These are phyloP conservation scores for Brachyptera putata DNA, from an alignment of 2,888 invertebrate species.

Conservation along the genomic window DNA sequence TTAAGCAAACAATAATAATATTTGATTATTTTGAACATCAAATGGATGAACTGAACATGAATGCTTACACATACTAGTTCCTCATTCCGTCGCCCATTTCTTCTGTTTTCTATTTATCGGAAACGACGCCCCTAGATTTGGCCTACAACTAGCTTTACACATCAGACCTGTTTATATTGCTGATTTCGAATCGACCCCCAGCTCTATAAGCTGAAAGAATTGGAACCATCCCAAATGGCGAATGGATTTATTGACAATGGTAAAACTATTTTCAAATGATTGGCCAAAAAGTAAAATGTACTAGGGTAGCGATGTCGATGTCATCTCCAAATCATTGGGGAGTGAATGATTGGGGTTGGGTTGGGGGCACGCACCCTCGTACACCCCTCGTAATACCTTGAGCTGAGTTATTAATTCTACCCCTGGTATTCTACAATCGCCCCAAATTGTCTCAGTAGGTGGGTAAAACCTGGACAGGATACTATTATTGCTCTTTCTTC, in stretches of 20 bases:
- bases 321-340: neutral
- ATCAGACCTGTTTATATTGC: neutral
- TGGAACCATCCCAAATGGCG: conserved; percentile 1
- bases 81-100: no score
- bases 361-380: neutral
- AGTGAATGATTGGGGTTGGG: neutral
- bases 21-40: no score
- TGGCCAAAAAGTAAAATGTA: conserved; percentile 15
- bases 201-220: neutral
- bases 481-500: neutral
- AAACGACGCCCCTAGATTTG: no score
- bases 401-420: conserved; percentile 16
- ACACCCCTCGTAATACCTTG: conserved; percentile 15
- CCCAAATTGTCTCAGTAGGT: conserved; percentile 3
- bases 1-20: no score
- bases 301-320: conserved; percentile 13
- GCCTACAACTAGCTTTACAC: no score
- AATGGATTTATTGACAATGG: conserved; percentile 18
- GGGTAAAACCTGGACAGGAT: neutral
- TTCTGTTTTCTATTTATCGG: no score
- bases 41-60: no score
- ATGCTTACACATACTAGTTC: no score
- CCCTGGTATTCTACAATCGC: conserved; percentile 2
- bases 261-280: conserved; percentile 17
- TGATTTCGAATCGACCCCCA: neutral